Percentiles rank a stretch among this genome's conserved stretches.
Conservation (phyloP, 2,797 vertebrate species). For the Enoplosus armatus region DNA sequence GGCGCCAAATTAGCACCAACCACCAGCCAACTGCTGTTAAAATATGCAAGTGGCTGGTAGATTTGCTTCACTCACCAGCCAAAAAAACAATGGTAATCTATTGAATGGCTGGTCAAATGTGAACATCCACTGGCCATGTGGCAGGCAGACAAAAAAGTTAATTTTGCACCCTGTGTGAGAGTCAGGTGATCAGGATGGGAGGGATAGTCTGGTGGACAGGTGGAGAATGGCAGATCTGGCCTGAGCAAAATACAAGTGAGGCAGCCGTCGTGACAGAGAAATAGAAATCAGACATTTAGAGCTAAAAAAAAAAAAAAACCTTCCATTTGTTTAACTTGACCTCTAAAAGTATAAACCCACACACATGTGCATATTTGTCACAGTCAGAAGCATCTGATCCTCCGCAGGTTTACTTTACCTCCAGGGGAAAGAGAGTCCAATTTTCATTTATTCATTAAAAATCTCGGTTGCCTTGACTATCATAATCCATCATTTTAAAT, state of each 20-base stretch:
- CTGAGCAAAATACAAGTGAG: neutral
- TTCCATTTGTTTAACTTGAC: neutral
- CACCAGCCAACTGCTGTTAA: too few relatives aligned
- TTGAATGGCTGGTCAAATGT: too few relatives aligned
- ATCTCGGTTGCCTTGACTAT: conserved; percentile 1
- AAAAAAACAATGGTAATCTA: too few relatives aligned
- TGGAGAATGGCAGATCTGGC: neutral
- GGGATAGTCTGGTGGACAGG: too few relatives aligned
- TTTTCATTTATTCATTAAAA: conserved; percentile 36
- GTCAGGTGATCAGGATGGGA: neutral
- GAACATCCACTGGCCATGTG: too few relatives aligned
- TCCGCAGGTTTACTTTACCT: conserved; percentile 5
- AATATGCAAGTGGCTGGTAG: too few relatives aligned
- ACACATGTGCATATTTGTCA: neutral
- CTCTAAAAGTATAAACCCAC: neutral
- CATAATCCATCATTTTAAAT: conserved; percentile 48
- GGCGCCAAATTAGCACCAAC: too few relatives aligned
- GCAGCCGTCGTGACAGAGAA: neutral
- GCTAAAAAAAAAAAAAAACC: too few relatives aligned
- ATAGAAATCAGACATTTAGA: neutral
- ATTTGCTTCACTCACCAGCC: too few relatives aligned
- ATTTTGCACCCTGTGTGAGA: too few relatives aligned
- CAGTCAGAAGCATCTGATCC: conserved; percentile 1
- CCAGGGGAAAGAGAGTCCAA: neutral
- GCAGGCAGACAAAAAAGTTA: too few relatives aligned